These are phyloP conservation scores for Myiozetetes cayanensis DNA, from an alignment of 2,113 vertebrate genomes.

Conservation along the genomic window DNA sequence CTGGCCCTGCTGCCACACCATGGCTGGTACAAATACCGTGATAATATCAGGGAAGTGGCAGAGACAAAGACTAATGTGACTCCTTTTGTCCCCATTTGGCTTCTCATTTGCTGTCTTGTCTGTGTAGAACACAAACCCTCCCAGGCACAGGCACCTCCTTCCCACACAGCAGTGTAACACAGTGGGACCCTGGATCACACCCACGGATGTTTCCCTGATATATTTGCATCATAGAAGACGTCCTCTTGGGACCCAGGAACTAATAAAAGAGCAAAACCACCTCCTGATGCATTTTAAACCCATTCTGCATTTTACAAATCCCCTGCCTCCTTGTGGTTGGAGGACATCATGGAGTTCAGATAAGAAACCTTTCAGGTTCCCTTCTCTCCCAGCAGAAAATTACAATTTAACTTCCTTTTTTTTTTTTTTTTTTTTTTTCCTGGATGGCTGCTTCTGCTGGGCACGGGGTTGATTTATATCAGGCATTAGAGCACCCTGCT, in stretches of 20 bases:
- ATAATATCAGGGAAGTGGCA: neutral
- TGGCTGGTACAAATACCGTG: neutral
- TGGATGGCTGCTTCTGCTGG: neutral
- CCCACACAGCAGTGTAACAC: rapidly evolving
- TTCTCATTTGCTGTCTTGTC: neutral
- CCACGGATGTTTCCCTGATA: neutral
- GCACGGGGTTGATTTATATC: neutral
- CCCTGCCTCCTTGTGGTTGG: neutral
- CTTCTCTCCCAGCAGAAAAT: neutral
- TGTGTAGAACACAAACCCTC: neutral
- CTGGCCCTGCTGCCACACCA: neutral
- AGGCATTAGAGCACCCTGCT: neutral
- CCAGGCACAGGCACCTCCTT: neutral
- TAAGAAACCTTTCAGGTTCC: neutral
- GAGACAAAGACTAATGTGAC: neutral
- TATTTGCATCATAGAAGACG: too few relatives aligned
- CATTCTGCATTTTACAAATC: neutral
- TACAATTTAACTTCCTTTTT: neutral
- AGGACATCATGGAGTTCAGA: neutral
- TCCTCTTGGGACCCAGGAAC: neutral
- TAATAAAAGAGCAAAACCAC: neutral
- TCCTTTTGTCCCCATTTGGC: neutral
- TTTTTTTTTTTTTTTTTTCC: neutral
- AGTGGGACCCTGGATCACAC: neutral
- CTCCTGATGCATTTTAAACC: neutral